Evolutionary conservation across 2,888 invertebrate species (phyloP), one percentile per base, ranked within the genome.

Genomic region (Molanna angustata): DNA sequence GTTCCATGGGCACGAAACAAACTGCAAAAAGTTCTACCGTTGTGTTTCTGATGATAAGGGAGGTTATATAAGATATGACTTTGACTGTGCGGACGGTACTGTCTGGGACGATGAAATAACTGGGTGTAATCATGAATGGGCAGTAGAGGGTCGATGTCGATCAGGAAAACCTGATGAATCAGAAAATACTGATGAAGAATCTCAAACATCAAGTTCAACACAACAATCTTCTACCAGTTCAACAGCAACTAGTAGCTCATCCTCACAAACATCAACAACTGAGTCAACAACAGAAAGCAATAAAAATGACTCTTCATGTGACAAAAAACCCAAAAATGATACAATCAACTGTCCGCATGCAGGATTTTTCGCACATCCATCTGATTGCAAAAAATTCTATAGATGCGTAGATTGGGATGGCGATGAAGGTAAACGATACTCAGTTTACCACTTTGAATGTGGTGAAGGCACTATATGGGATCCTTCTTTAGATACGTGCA

Each of bases 1-100:
- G 11, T 79, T 73, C 64, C 80, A 83, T 66, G 79, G 81, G 18
- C 80, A 89, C 69, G 73, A 80, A 16, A 71, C 74, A 48, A 79
- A 88, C 64, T 90, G 90, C 62, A 81, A 74, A 46, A 85, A 85
- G 64, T 90, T 90, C 71, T 85, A 86, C 65, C 77, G 89, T 53
- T 90, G 90, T 65, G 82, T 82, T 0, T 66, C 69, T 43, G 72
- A 75, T 52, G 78, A 72, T 1, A 68, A 72, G 14, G 72, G 72
- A 20, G 72, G 71, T 16, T 76, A 67, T 50, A 75, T 68, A 1
- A 79, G 76, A 62, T 79, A 80, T 61, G 80, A 83, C 43, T 85
- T 84, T 62, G 68, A 72, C 46, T 86, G 86, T 62, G 81, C 81
- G 1, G 76, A 79, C 52, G 85, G 83, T 27, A 86, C 86, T 1